These are phyloP conservation scores for Microctonus aethiopoides DNA, from an alignment of 2,888 invertebrate genomes.

Conservation along the genomic window DNA sequence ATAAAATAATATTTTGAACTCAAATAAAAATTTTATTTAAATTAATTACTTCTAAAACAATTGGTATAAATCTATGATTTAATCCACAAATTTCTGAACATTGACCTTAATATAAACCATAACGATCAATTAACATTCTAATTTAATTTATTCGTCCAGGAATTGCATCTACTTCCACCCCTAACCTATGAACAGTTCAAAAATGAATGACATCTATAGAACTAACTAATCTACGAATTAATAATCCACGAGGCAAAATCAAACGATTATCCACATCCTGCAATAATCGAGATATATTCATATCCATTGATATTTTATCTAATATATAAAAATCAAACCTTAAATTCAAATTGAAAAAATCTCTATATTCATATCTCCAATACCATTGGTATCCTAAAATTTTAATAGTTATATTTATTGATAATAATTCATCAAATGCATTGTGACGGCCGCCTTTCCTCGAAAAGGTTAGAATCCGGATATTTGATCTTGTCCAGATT, in stretches of 20 bases:
- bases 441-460: no score
- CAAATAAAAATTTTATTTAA: slow-evolving; percentile 58
- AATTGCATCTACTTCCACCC: slow-evolving; percentile 75
- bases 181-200: slow-evolving; percentile 74
- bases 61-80: slow-evolving; percentile 85
- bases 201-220: slow-evolving; percentile 77
- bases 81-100: slow-evolving; percentile 86
- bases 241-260: slow-evolving; percentile 71
- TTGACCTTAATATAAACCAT: slow-evolving; percentile 79
- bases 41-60: slow-evolving; percentile 74
- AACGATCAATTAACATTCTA: slow-evolving; percentile 71
- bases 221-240: slow-evolving; percentile 75
- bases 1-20: slow-evolving; percentile 65
- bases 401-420: slow-evolving; percentile 72
- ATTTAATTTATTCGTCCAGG: slow-evolving; percentile 76
- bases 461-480: no score
- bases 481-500: no score
- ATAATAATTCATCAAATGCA: slow-evolving; percentile 74
- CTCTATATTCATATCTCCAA: slow-evolving; percentile 76
- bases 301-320: slow-evolving; percentile 63
- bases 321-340: slow-evolving; percentile 76
- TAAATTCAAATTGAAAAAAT: slow-evolving; percentile 73
- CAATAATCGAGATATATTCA: slow-evolving; percentile 74
- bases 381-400: slow-evolving; percentile 76
- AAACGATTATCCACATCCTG: slow-evolving; percentile 76